A percentile compares a stretch with the other conserved stretches of the same genome.
Evolutionary conservation across 2,888 invertebrate species (phyloP).

Genomic region (Apamea anceps): DNA sequence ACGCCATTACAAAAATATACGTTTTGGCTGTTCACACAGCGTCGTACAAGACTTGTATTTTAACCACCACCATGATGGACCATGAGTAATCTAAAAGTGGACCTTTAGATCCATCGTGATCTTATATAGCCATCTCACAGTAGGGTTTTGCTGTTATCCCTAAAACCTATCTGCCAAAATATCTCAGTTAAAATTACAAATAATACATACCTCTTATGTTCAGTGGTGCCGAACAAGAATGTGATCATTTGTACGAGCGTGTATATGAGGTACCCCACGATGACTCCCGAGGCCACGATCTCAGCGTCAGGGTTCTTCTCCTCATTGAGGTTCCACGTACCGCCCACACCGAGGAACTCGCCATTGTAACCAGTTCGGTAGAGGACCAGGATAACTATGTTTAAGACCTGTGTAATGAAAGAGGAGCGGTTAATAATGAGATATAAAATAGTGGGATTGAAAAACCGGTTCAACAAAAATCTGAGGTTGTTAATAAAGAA

Average conservation of each 20-base stretch:
- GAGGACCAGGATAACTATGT: constrained; percentile 94
- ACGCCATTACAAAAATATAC: not conserved
- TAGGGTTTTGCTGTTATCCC: not conserved
- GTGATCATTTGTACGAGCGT: constrained; percentile 94
- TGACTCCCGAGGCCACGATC: constrained; percentile 96
- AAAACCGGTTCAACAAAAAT: not conserved
- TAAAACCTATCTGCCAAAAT: not conserved
- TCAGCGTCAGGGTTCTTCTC: constrained; percentile 96
- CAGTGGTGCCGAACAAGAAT: constrained; percentile 93
- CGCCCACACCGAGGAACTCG: constrained; percentile 96
- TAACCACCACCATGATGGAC: not conserved
- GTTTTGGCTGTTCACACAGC: no score
- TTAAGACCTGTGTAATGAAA: constrained; percentile 91
- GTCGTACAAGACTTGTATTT: not conserved
- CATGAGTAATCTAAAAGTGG: not conserved
- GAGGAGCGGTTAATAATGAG: not conserved
- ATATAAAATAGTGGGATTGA: not conserved
- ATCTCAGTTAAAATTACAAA: not conserved
- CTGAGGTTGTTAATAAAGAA: not conserved
- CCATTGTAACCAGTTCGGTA: constrained; percentile 96
- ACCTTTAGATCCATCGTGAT: not conserved
- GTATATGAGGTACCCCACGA: constrained; percentile 96
- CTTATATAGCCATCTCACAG: not conserved
- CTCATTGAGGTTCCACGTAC: constrained; percentile 97
- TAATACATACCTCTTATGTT: constrained; percentile 92